Evolutionary conservation across 2,888 invertebrate species (phyloP).

Genomic region (Nudaria mundana): DNA sequence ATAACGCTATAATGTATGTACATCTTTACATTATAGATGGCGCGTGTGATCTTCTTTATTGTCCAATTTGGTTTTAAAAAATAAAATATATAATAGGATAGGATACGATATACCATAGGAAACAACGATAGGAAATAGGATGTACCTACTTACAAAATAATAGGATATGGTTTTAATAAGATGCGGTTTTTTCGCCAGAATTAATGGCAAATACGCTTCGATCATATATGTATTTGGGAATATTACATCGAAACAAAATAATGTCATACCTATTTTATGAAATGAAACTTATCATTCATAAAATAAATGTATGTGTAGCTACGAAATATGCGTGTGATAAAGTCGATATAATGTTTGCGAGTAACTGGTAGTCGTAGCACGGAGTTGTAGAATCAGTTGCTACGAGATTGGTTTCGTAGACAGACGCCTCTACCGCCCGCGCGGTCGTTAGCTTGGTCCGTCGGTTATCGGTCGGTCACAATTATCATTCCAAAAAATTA

Average conservation of each 20-base stretch:
- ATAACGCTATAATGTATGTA: too few species aligned
- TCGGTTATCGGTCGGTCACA: constrained; percentile 9
- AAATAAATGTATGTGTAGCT: constrained; percentile 7
- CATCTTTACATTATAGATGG: too few species aligned
- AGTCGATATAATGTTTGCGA: constrained; percentile 19
- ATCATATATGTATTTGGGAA: too few species aligned
- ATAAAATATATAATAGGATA: too few species aligned
- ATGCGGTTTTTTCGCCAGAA: too few species aligned
- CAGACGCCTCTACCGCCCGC: constrained; percentile 26
- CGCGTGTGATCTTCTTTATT: too few species aligned
- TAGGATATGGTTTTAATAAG: too few species aligned
- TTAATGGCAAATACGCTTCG: too few species aligned
- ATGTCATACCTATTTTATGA: too few species aligned
- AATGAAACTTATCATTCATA: constrained; percentile 17
- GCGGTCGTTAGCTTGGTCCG: constrained; percentile 7
- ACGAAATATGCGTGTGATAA: constrained; percentile 15
- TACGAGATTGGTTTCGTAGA: constrained; percentile 51
- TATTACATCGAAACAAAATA: too few species aligned
- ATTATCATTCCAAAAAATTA: constrained; percentile 11
- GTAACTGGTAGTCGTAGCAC: constrained; percentile 36
- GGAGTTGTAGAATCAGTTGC: constrained; percentile 49
- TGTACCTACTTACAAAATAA: neutral
- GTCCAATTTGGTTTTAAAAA: neutral
- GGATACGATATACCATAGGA: too few species aligned
- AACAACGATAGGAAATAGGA: neutral